Evolutionary conservation across 2,888 invertebrate species (phyloP).

Genomic region (Brachylomia viminalis): DNA sequence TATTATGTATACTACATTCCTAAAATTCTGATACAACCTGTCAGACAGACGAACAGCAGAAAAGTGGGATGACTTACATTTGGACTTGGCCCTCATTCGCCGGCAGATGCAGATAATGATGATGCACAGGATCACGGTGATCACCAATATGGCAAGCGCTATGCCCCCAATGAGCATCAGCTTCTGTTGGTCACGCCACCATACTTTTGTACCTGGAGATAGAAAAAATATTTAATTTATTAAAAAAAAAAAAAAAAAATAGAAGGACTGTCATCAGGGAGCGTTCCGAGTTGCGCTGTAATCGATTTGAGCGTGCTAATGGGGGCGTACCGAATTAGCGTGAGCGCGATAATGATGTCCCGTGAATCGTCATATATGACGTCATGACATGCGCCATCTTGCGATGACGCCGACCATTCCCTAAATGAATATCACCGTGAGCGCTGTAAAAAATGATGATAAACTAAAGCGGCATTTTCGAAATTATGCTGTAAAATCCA

Average conservation of each 20-base stretch:
- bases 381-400: no score
- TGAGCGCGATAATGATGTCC: no score
- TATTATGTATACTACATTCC: conserved; percentile 1
- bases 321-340: no score
- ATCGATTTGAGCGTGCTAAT: no score
- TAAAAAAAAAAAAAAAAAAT: no score
- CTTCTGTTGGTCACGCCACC: conserved; percentile 96
- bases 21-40: conserved; percentile 26
- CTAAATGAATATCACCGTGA: no score
- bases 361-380: no score
- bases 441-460: no score
- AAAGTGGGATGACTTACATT: conserved; percentile 92
- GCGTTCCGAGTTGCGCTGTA: no score
- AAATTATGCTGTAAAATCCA: no score
- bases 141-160: conserved; percentile 88
- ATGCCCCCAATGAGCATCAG: conserved; percentile 92
- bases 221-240: background rate
- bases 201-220: conserved; percentile 93
- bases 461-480: no score
- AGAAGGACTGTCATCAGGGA: background rate
- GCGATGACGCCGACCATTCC: no score
- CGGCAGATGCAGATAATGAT: conserved; percentile 96
- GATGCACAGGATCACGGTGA: conserved; percentile 95
- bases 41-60: conserved; percentile 38
- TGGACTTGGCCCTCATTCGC: conserved; percentile 94